Base-by-base conservation (phyloP, 2,113 vertebrate species). In the Ciconia stormi region DNA sequence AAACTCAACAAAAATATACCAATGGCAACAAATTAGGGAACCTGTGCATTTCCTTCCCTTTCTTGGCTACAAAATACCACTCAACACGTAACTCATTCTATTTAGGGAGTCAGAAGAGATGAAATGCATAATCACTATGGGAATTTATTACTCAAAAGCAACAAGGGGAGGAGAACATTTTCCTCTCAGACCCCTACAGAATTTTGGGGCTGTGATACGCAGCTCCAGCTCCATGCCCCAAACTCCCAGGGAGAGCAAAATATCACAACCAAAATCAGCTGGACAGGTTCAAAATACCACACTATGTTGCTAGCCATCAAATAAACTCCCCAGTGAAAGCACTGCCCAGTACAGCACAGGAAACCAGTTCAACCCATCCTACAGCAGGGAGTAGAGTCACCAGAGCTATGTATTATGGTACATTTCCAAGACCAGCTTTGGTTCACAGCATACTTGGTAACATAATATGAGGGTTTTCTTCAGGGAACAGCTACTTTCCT, bases 51-150 rank as follows among this genome's bases (percentile, higher is more conserved):
- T 86, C 65, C 71, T 90, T 96, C 67, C 59, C 53, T 87, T 90
- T 82, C 65, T 74, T 70, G 65, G 87, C 78, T 95, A 56, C 47
- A 32, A 62, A 73, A 96, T 36, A 65, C 49, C 67, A 42, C 66
- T 61, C 17, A 97, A 61, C 52, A 79, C 17, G 8, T 69, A 92
- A 95, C 46, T 87, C 17, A 6, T 58, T 93, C 80, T 69, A 55
- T 42, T 14, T 49, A 53, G 55, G 69, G 83, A 85, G 42, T 26
- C 36, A 66, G 53, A 76, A 65, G 86, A 96, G 91, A 66, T 49
- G 82, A 96, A 97, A 96, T 86, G 27, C 42, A 4, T 81, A 94
- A 93, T 88, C 87, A 38, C 82, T 53, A 10, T 26, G 89, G 95
- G 93, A 91, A 79, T 95, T 89, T 17, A 40, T 70, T 85, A 86